Evolutionary conservation across 1,140 invertebrate genomes (phyloP).

Genomic region (Dinoponera quadriceps): DNA sequence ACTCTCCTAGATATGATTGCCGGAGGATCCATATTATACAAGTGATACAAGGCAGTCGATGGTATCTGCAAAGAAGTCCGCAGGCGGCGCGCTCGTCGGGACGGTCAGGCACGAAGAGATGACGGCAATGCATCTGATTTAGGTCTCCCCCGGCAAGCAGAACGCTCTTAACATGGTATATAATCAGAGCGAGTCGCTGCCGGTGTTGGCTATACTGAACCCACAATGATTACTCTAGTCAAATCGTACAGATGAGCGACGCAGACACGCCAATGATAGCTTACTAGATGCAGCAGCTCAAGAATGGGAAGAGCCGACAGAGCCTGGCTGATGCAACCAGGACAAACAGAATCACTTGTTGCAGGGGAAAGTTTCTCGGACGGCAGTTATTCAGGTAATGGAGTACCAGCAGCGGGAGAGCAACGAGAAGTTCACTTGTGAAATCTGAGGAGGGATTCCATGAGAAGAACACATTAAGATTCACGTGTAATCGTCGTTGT

Average conservation of each 20-base stretch:
- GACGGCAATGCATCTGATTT: conserved; percentile 72
- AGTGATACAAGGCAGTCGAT: conserved; percentile 35
- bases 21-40: conserved; percentile 59
- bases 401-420: conserved; percentile 69
- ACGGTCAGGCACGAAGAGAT: conserved; percentile 61
- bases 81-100: too few species aligned
- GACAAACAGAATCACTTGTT: conserved; percentile 66
- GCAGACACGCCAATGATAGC: conserved; percentile 64
- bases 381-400: conserved; percentile 69
- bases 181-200: conserved; percentile 78
- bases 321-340: too few species aligned
- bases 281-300: conserved; percentile 38
- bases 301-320: conserved; percentile 56
- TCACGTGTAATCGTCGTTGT: conserved; percentile 79
- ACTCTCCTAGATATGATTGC: conserved; percentile 59
- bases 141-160: conserved; percentile 60
- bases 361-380: conserved; percentile 46
- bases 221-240: conserved; percentile 79
- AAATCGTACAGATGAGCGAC: conserved; percentile 73
- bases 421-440: conserved; percentile 78
- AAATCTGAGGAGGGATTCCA: conserved; percentile 82
- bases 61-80: too few species aligned
- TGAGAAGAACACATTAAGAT: conserved; percentile 83
- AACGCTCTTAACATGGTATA: conserved; percentile 78
- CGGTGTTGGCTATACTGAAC: conserved; percentile 80